phyloP scores from a whole-genome alignment of 2,113 vertebrate species.

The Madoqua kirkii region DNA sequence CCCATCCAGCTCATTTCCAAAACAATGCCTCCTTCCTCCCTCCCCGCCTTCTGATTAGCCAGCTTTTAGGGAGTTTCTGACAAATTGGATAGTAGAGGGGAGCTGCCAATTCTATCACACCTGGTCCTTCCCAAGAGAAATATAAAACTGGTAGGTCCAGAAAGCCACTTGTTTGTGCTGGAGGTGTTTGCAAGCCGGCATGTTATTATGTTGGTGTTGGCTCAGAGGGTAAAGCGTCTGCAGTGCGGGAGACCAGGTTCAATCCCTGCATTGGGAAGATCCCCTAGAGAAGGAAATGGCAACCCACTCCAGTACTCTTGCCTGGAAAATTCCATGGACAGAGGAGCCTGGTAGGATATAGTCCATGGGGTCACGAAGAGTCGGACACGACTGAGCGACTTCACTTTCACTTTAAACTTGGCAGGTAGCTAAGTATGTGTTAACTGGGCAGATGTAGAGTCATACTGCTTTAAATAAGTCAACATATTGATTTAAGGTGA shows the following conservation, averaged over 20 bases:
- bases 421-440: neutral
- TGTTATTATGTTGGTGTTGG: neutral
- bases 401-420: neutral
- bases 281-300: too few relatives aligned
- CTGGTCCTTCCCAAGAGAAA: slow-evolving; percentile 5
- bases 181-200: neutral
- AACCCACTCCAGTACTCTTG: too few relatives aligned
- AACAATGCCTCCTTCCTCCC: slow-evolving; percentile 13
- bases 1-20: slow-evolving; percentile 34
- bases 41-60: neutral
- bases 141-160: neutral
- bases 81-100: neutral
- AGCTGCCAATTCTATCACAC: neutral
- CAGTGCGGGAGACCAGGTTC: too few relatives aligned
- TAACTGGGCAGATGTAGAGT: neutral
- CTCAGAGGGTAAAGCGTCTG: too few relatives aligned
- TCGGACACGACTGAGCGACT: too few relatives aligned
- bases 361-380: too few relatives aligned
- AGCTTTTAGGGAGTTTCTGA: slow-evolving; percentile 3
- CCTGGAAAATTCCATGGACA: too few relatives aligned
- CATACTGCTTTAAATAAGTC: neutral
- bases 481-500: neutral
- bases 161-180: neutral
- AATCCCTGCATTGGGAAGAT: too few relatives aligned
- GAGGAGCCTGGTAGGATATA: too few relatives aligned